These are phyloP conservation scores for Tetrao urogallus DNA, from an alignment of 2,113 vertebrate species.

Conservation along the genomic window DNA sequence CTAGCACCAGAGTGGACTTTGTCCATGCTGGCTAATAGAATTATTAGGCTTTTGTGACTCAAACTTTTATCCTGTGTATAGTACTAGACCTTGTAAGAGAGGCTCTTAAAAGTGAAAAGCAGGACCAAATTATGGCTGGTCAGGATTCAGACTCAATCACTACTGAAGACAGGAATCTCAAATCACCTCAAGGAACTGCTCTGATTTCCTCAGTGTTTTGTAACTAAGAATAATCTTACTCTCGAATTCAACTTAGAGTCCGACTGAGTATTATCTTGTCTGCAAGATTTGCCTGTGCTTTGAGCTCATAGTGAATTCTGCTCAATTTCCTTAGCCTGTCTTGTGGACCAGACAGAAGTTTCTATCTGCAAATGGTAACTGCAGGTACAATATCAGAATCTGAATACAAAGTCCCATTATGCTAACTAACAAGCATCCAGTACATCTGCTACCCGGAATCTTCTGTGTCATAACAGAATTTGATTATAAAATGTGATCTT, in stretches of 20 bases:
- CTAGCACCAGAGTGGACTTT: background rate
- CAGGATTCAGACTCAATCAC: background rate
- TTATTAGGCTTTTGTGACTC: background rate
- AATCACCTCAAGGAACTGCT: background rate
- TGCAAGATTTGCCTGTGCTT: background rate
- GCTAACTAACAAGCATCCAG: background rate
- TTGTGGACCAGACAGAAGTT: fast-evolving
- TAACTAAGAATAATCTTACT: background rate
- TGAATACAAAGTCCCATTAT: background rate
- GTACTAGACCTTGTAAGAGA: background rate
- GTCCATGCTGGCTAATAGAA: background rate
- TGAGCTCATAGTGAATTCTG: background rate
- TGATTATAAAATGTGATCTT: background rate
- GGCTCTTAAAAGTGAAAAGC: background rate
- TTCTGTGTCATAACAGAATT: background rate
- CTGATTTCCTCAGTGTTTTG: background rate
- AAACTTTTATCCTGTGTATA: background rate
- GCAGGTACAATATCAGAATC: background rate
- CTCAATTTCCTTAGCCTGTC: background rate
- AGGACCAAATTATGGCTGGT: background rate
- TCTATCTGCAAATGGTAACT: background rate
- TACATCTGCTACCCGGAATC: background rate
- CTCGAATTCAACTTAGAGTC: background rate
- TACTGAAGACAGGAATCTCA: background rate
- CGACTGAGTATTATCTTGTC: background rate